phyloP scores from a whole-genome alignment of 2,888 invertebrate species.

The Anorthoa munda region DNA sequence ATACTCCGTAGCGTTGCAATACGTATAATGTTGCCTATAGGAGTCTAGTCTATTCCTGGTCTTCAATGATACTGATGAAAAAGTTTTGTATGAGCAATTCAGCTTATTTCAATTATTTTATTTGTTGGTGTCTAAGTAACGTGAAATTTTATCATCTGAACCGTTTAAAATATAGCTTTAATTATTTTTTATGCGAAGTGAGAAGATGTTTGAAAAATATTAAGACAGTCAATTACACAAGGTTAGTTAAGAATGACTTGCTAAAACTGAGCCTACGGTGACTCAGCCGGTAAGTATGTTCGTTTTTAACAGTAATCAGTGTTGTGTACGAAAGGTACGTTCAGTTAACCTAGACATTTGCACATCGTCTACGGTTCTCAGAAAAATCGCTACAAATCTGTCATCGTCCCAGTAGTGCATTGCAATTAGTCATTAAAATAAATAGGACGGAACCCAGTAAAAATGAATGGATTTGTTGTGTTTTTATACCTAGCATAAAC shows the following conservation, averaged over 20 bases:
- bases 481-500: too few species aligned
- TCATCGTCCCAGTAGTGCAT: neutral
- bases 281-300: neutral
- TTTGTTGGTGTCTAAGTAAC: neutral
- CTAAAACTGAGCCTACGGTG: neutral
- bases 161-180: neutral
- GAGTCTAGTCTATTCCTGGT: too few species aligned
- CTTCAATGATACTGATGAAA: too few species aligned
- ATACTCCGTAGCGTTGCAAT: neutral
- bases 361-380: neutral
- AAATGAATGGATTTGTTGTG: too few species aligned
- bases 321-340: neutral
- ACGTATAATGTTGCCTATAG: too few species aligned
- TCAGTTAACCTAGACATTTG: neutral
- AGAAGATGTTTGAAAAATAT: neutral
- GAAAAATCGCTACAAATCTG: neutral
- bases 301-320: neutral
- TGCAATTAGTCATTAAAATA: too few species aligned
- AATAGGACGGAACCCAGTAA: too few species aligned
- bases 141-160: too few species aligned
- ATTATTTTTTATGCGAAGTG: neutral
- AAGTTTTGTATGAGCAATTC: too few species aligned
- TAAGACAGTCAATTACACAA: slow-evolving; percentile 5
- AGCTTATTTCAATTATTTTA: neutral
- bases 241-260: slow-evolving; percentile 23